A percentile compares a stretch with the other conserved stretches of the same genome.
phyloP scores from a whole-genome alignment of 2,888 invertebrate species.

The Smittia aterrima region DNA sequence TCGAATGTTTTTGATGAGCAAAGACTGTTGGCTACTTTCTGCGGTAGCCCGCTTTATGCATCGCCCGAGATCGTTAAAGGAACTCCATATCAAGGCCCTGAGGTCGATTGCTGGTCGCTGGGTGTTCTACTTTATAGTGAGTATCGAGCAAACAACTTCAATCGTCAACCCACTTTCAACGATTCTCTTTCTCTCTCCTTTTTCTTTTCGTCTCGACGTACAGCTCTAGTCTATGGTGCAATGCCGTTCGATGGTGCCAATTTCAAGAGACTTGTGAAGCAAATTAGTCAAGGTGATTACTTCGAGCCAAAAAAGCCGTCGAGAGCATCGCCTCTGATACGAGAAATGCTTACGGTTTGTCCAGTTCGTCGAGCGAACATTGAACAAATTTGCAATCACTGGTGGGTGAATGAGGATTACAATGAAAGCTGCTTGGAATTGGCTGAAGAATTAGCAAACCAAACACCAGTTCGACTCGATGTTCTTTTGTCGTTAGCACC shows the following conservation, averaged over 20 bases:
- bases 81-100: constrained; percentile 94
- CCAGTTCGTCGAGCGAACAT: constrained; percentile 87
- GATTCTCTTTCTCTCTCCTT: background rate
- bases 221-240: constrained; percentile 88
- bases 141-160: background rate
- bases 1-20: constrained; percentile 95
- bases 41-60: constrained; percentile 94
- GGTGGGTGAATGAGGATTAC: constrained; percentile 94
- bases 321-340: constrained; percentile 89
- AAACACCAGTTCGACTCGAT: constrained; percentile 86
- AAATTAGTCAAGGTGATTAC: constrained; percentile 96
- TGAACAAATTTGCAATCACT: constrained; percentile 90
- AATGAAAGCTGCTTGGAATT: constrained; percentile 77
- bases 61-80: constrained; percentile 98
- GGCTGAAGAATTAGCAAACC: constrained; percentile 84
- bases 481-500: constrained; percentile 81
- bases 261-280: constrained; percentile 93
- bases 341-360: constrained; percentile 91
- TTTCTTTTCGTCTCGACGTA: too few species aligned
- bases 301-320: constrained; percentile 94
- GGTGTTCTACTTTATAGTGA: constrained; percentile 92
- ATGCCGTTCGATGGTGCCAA: constrained; percentile 99
- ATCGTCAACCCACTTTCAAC: background rate
- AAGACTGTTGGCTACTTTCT: constrained; percentile 84
- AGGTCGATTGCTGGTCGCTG: constrained; percentile 92